phyloP scores from a whole-genome alignment of 2,888 invertebrate genomes.

The Ypsolopha scabrella region DNA sequence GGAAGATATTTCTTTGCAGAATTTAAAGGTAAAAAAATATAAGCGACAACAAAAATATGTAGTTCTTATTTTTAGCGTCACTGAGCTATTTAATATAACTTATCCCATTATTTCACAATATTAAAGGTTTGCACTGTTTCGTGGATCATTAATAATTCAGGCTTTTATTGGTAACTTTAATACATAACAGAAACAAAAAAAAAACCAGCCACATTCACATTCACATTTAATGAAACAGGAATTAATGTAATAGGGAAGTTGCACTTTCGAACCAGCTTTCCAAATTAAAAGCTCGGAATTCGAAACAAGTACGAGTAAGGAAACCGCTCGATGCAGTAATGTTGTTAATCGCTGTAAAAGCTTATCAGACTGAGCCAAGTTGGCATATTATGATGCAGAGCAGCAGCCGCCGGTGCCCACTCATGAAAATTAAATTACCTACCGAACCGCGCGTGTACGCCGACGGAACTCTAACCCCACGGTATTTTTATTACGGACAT shows the following conservation, averaged over 20 bases:
- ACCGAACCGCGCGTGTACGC: constrained; percentile 18
- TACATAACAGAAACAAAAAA: neutral
- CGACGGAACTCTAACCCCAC: neutral
- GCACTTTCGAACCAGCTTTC: no score
- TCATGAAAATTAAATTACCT: constrained; percentile 58
- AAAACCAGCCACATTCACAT: neutral
- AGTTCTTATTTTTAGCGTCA: no score
- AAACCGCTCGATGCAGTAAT: neutral
- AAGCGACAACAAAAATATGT: no score
- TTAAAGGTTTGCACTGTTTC: no score
- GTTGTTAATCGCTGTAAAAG: constrained; percentile 40
- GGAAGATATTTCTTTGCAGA: no score
- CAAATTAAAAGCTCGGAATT: no score
- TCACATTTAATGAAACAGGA: neutral
- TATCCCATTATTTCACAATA: no score
- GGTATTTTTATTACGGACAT: neutral
- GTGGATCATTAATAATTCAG: no score
- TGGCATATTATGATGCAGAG: constrained; percentile 36
- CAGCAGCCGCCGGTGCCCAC: constrained; percentile 25
- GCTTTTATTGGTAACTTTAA: neutral
- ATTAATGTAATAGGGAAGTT: no score
- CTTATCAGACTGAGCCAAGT: constrained; percentile 52
- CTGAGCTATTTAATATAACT: no score
- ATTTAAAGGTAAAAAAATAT: no score
- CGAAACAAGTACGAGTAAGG: neutral